Evolutionary conservation across 2,113 vertebrate genomes (phyloP).

Genomic region (Chaenocephalus aceratus): DNA sequence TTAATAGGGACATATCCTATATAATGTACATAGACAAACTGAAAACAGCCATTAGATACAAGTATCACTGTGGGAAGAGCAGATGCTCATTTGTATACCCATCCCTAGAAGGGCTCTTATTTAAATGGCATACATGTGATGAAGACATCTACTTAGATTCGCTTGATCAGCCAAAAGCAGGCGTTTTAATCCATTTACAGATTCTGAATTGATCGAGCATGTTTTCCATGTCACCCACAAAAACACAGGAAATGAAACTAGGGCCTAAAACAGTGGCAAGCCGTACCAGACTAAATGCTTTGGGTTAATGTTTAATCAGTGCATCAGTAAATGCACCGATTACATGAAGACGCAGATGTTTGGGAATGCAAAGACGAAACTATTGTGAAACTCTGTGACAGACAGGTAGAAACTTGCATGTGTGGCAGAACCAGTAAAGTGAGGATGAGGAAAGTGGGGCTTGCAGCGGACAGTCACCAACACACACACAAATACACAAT

Average conservation of each 20-base stretch:
- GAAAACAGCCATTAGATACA: no score
- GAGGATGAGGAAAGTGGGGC: constrained; percentile 51
- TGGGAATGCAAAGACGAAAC: constrained; percentile 80
- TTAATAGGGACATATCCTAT: no score
- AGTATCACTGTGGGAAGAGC: no score
- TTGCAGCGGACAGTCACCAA: constrained; percentile 35
- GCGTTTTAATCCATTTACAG: not conserved
- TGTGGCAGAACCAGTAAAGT: constrained; percentile 81
- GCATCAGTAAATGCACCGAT: not conserved
- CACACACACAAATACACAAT: not conserved
- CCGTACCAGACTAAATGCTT: not conserved
- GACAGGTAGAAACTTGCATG: constrained; percentile 78
- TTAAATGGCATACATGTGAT: not conserved
- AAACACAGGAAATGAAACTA: not conserved
- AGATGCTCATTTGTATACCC: no score
- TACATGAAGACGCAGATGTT: constrained; percentile 42
- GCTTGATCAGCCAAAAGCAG: no score
- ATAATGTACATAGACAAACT: no score
- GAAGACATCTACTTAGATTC: not conserved
- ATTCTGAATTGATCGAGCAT: not conserved
- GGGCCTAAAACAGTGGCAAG: not conserved
- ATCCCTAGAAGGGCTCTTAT: no score
- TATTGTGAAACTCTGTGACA: constrained; percentile 71
- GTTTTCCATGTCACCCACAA: not conserved
- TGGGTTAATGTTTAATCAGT: not conserved